Evolutionary conservation across 2,113 vertebrate species (phyloP), one percentile per base, ranked within the genome.

Genomic region (Ceuthmochares aereus): DNA sequence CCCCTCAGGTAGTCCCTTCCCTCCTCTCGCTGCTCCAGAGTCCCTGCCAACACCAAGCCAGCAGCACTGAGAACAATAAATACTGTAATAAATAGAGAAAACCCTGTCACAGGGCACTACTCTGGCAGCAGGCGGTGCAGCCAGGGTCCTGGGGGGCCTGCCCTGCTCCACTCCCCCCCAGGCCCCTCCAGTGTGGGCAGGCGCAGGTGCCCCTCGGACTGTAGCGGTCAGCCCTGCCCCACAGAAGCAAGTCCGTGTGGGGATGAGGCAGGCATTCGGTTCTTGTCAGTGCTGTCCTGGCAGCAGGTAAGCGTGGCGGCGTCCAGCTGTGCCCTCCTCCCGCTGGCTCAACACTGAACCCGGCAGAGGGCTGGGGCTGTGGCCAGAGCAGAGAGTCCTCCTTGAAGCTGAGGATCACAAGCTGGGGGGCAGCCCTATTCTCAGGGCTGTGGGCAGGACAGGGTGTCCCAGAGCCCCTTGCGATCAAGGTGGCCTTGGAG

Each of bases 81-180:
- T 97, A 97, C 54, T 97, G 95, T 94, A 97, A 97, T 97, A 96
- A 96, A 97, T 96, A 96, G 58, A 96, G 89, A 94, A 87, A 60
- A 64, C 67, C 69, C 93, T 87, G 51, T 85, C 42, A 32, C 20
- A 8, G 7, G 74, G 82, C 55, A 34, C 93, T 77, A 84, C 84
- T 64, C 42, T 0, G 0, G 79, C 55, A 88, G 78, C 91, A 67
- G 62, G 51, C 0, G 0, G 51, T 37, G 51, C 17, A 85, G 84
- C 59, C 0, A 0, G 74, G 37, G 52, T 36, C 56, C 72, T 47
- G 76, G 78, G 58, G 19, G 32, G 40, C 40, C 36, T 49, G 76
- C 49, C 40, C 0, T 2, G 64, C 86, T 90, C 76, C 10, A 1
- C 68, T 78, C n/a, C 36, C 45, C 73, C 73, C 93, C 84, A 69